phyloP scores from a whole-genome alignment of 2,888 invertebrate genomes.

The Acleris emargana region DNA sequence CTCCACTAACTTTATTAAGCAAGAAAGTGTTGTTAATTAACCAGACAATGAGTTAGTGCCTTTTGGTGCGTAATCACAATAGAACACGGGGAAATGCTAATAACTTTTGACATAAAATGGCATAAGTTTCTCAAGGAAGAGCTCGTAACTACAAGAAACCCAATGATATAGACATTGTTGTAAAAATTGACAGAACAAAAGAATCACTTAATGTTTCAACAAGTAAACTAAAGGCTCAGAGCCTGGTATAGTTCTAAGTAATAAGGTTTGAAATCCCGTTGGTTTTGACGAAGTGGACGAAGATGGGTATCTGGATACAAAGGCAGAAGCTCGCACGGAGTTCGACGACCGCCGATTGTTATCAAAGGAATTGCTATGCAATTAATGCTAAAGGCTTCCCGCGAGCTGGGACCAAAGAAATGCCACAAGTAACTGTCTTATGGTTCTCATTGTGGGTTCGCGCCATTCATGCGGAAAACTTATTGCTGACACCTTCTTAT shows the following conservation, averaged over 20 bases:
- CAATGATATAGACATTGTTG: slow-evolving; percentile 44
- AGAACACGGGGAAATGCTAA: background rate
- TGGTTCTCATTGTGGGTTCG: slow-evolving; percentile 20
- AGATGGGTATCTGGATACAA: slow-evolving; percentile 52
- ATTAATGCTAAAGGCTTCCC: slow-evolving; percentile 68
- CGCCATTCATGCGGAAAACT: slow-evolving; percentile 22
- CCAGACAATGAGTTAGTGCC: slow-evolving; percentile 41
- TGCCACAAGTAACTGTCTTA: slow-evolving; percentile 33
- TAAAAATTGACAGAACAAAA: slow-evolving; percentile 54
- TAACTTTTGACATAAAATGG: slow-evolving; percentile 10
- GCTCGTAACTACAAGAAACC: slow-evolving; percentile 42
- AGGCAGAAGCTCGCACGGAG: slow-evolving; percentile 66
- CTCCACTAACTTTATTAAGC: slow-evolving; percentile 28
- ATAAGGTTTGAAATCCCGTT: slow-evolving; percentile 50
- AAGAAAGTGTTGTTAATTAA: slow-evolving; percentile 62
- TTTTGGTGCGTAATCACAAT: no score
- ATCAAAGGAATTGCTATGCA: slow-evolving; percentile 64
- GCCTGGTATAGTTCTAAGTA: slow-evolving; percentile 29
- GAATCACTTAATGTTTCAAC: slow-evolving; percentile 40
- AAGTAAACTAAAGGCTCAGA: slow-evolving; percentile 3
- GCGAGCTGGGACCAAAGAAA: slow-evolving; percentile 43
- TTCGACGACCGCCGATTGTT: slow-evolving; percentile 69
- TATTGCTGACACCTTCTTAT: slow-evolving; percentile 5
- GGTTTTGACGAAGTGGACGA: slow-evolving; percentile 37
- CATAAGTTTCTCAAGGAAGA: slow-evolving; percentile 62